Base-by-base conservation (phyloP, 92 coral and sea anemone genomes). In the Epizoanthus rinbou region DNA sequence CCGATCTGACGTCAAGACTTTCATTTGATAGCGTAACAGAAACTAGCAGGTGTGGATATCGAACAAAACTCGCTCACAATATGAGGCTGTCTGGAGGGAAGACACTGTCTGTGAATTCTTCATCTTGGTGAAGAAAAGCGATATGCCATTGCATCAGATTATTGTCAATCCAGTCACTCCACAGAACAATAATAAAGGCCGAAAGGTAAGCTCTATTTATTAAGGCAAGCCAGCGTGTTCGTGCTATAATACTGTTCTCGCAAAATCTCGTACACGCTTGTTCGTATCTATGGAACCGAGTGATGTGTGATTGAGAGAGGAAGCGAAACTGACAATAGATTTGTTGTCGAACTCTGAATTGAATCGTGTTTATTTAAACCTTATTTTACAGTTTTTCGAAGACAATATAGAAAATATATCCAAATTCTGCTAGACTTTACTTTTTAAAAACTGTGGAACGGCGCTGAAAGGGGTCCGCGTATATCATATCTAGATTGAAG, bases 61-160 rank as follows among this genome's bases (percentile, higher is more conserved):
- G 59, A 37, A 31, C 18, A 41, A 62, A 78, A 62, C 71, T n/a
- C 59, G 31, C 52, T 11, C 18, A n/a, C 6, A 24, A 78, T 28
- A 28, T 62, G 57, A 63, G 57, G 22, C 53, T 62, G 69, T 65
- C 16, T 60, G 17, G 66, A n/a, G 39, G n/a, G 23, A 62, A 35
- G 47, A 60, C 71, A 22, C 66, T 69, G 58, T 63, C 71, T 63
- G 43, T 76, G 58, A 69, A 28, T 35, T 73, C 81, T 37, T 76
- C 67, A n/a, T 82, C 87, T 73, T 68, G 73, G 82, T 52, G 69
- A 28, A 70, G 89, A 41, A 86, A 82, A 78, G 75, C 71, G 85
- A 85, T 80, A 93, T 93, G 97, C 97, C 97, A 85, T 92, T 93
- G 52, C 97, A 93, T 75, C 97, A 93, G 74, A 93, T 93, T 25